Base-by-base conservation (phyloP, 1,140 invertebrate species). In the Ctenoplectra terminalis region DNA sequence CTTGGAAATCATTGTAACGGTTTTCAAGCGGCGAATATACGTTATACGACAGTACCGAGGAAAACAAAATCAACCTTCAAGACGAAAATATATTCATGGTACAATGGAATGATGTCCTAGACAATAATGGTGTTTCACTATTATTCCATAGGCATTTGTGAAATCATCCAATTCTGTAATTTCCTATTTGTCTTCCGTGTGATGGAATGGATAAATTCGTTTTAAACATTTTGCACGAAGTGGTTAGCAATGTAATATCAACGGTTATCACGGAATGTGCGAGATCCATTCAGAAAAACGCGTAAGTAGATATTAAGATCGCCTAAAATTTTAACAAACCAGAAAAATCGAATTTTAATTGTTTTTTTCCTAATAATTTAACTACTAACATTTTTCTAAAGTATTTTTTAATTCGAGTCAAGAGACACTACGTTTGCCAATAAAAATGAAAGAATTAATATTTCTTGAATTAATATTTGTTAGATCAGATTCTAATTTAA, bases 31-130 rank as follows among this genome's bases (percentile, higher is more conserved):
- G 3, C 7, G 13, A 20, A 63, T 48, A 23, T 50, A 67, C 74
- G 37, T 56, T 54, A 34, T 56, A 72, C 34, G 40, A 64, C 15
- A 13, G n/a, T 3, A 37, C 9, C 26, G 23, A 34, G 43, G 52
- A 34, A 70, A 78, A 70, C 66, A 60, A 26, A 50, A 11, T 50
- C 54, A 48, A 78, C 76, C 76, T 78, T 78, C 66, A 34, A n/a
- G 20, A 67, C 23, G 37, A n/a, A 64, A 66, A 67, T 60, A 60
- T 26, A 70, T 60, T 60, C 26, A 9, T 48, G 29, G 2, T 31
- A 29, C 9, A 17, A 20, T 15, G 56, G 37, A 46, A 1, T 23
- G 23, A n/a, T 29, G 13, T 40, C 15, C 9, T 20, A 20, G 23
- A n/a, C 8, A 23, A 23, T 43, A 40, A 0, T 0, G 8, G 26